Base-by-base conservation (phyloP, 2,888 invertebrate genomes). In the Synanthedon andrenaeformis region DNA sequence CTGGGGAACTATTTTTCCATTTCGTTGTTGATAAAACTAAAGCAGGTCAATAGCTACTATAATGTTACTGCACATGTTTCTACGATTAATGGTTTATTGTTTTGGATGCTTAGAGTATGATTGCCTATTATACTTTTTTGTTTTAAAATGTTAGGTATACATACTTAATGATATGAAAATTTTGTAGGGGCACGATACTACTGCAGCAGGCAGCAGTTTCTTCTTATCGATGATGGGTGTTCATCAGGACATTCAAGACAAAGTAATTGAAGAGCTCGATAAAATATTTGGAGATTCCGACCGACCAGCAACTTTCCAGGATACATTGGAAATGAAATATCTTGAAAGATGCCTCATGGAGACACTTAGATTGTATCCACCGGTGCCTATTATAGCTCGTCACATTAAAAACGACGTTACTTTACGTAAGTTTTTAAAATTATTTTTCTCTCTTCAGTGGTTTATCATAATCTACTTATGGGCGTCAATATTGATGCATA, bases 261-360 rank as follows among this genome's bases (percentile, higher is more conserved):
- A 91, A 66, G 93, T 94, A 3, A 82, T 92, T 52, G 91, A 93
- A 58, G 94, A 95, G 74, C 66, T 95, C 42, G 90, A 94, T 62
- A 89, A 89, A 54, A 93, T 95, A 61, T 95, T 95, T 69, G 92
- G 93, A 42, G 92, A 92, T 62, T 92, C 93, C 0, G 91, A 94
- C 66, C 89, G 94, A 17, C 91, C 92, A 3, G 92, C 92, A 51
- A 94, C 94, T 11, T 94, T 93, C 82, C 92, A 93, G 65, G 95
- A 95, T 61, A 94, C 94, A 1, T 72, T 94, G n/a, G 92, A 94
- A 76, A 94, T 95, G 94, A 95, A 95, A 76, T 94, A 94, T 67
- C 79, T 95, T 62, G 95, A 95, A 76, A 89, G 94, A 57, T 94
- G 94, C 57, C 88, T 95, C 51, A 91, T 95, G 91, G 94, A 95